Conservation (phyloP, 1,140 invertebrate genomes). For the Nasonia longicornis region DNA sequence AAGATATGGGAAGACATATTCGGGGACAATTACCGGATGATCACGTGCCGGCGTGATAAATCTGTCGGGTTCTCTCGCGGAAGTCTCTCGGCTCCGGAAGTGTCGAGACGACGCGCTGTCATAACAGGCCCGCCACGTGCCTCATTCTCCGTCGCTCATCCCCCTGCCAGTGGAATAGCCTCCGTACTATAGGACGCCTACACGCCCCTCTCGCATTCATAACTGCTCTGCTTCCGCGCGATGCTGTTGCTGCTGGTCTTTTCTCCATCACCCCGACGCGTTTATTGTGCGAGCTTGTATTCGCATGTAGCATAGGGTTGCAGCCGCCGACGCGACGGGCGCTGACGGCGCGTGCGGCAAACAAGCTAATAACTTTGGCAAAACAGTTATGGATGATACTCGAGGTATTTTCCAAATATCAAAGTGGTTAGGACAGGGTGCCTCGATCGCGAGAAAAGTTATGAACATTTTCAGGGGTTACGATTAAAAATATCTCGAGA, state of each 20-base stretch:
- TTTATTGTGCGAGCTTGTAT: background rate
- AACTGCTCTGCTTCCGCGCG: constrained; percentile 48
- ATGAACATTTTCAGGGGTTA: too few species aligned
- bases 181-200: constrained; percentile 6
- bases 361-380: constrained; percentile 4
- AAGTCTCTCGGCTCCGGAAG: constrained; percentile 54
- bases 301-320: background rate
- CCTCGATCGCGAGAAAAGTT: too few species aligned
- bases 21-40: constrained; percentile 55
- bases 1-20: constrained; percentile 45
- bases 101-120: constrained; percentile 61
- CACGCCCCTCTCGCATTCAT: constrained; percentile 60
- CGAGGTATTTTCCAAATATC: background rate
- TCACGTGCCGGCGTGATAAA: constrained; percentile 60
- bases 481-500: background rate
- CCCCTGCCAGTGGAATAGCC: background rate
- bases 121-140: constrained; percentile 61
- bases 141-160: background rate
- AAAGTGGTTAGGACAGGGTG: too few species aligned
- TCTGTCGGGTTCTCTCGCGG: constrained; percentile 52
- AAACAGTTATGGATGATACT: background rate
- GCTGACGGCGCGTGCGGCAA: background rate
- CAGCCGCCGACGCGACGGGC: too few species aligned
- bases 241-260: background rate
- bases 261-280: background rate